Base-by-base conservation (phyloP, 2,888 invertebrate genomes). In the Parochlus steinenii region DNA sequence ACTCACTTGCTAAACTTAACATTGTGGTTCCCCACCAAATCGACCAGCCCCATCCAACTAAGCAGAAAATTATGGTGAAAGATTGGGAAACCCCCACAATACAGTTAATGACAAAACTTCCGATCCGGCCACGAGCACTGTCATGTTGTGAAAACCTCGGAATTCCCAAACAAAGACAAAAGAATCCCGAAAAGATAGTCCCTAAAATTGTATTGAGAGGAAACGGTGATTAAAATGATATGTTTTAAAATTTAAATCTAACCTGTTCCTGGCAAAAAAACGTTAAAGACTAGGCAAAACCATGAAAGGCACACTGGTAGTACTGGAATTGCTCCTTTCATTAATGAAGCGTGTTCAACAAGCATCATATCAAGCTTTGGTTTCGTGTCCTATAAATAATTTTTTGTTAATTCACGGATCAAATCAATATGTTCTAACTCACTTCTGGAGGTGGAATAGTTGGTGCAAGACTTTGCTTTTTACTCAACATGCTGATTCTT, bases 11-110 rank as follows among this genome's bases (percentile, higher is more conserved):
- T 48, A 86, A 70, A 51, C 74, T 77, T 42, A 93, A 61, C 77
- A 93, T 82, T 49, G 87, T 82, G 44, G 89, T 76, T 3, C 93
- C 95, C 95, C 95, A 95, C 74, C 90, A 90, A 43, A 95, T 78
- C 40, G 90, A 87, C 95, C 95, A 95, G 45, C 93, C 92, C 93
- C 93, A 95, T 12, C 95, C 86, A 25, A 87, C 90, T 34, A 90
- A 71, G 50, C 93, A 81, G 64, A 95, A 93, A 35, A 92, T 69
- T 34, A 93, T 82, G 16, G 92, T 92, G 62, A 92, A 89, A 47
- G 87, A 64, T 61, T 95, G 95, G 12, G 85, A 75, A 37, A 79
- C 65, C 1, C 89, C 92, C 38, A 93, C 85, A 44, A 87, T 62
- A 22, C 79, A 59, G 59, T 93, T 83, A 40, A 92, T 80, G 43